phyloP scores from a whole-genome alignment of 2,113 vertebrate genomes.

The Phrynocephalus versicolor region DNA sequence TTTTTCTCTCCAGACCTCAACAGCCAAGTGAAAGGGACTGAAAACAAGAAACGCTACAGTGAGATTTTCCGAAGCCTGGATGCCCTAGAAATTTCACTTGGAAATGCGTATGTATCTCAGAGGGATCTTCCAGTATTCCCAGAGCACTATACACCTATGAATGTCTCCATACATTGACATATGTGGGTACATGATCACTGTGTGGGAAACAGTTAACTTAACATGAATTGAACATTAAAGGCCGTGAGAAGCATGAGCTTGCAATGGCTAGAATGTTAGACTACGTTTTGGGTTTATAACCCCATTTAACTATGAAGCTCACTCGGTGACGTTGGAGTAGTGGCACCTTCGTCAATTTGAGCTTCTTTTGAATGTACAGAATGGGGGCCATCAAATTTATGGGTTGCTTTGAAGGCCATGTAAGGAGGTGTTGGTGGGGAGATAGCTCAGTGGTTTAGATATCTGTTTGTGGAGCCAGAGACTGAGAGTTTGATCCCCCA shows the following conservation, averaged over 20 bases:
- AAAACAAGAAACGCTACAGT: constrained; percentile 85
- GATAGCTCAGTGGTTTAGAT: too few species aligned
- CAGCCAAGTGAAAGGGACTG: constrained; percentile 35
- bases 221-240: not conserved
- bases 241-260: not conserved
- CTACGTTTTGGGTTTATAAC: too few species aligned
- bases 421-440: too few species aligned
- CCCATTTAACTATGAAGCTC: not conserved
- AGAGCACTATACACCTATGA: not conserved
- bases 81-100: constrained; percentile 84
- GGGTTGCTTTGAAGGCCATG: too few species aligned
- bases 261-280: not conserved
- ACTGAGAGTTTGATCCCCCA: too few species aligned
- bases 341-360: too few species aligned
- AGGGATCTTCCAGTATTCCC: not conserved
- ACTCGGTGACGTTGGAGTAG: too few species aligned
- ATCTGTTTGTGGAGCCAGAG: too few species aligned
- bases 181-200: not conserved
- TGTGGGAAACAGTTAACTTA: too few species aligned
- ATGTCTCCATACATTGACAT: not conserved
- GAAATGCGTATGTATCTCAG: constrained; percentile 77
- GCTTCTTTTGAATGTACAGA: too few species aligned
- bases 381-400: too few species aligned
- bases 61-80: constrained; percentile 92
- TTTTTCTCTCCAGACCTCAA: constrained; percentile 50